These are phyloP conservation scores for Lagocephalus sceleratus DNA, from an alignment of 2,797 vertebrate genomes.

Conservation along the genomic window DNA sequence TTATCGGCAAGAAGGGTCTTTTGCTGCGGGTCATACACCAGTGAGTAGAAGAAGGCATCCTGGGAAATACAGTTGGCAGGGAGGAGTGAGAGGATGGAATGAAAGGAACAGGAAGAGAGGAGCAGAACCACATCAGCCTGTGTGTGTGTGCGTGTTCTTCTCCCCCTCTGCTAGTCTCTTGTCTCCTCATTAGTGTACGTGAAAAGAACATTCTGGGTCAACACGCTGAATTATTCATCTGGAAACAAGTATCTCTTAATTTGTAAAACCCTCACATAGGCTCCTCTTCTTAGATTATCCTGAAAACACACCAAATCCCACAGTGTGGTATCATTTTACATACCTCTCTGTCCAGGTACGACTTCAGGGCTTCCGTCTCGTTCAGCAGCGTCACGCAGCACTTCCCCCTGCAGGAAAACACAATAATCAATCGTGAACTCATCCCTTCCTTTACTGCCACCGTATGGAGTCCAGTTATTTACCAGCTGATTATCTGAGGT, in stretches of 20 bases:
- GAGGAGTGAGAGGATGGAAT: conserved; percentile 32
- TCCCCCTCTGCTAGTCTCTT: conserved; percentile 61
- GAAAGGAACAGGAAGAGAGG: conserved; percentile 37
- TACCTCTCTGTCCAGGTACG: conserved; percentile 97
- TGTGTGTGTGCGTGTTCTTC: conserved; percentile 5
- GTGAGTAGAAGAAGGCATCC: conserved; percentile 98
- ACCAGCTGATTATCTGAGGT: conserved; percentile 30
- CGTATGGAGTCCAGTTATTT: conserved; percentile 37
- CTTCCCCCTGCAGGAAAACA: conserved; percentile 84
- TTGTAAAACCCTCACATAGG: conserved; percentile 1
- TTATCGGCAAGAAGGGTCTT: conserved; percentile 97
- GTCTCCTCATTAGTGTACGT: conserved; percentile 75
- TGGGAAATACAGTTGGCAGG: conserved; percentile 62
- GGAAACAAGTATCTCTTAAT: conserved; percentile 39
- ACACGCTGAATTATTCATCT: conserved; percentile 78
- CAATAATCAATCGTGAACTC: background rate
- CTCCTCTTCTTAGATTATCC: conserved; percentile 16
- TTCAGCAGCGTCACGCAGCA: conserved; percentile 98
- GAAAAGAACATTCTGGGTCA: conserved; percentile 79
- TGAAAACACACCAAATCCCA: conserved; percentile 10
- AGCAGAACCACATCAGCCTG: background rate
- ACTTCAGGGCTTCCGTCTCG: conserved; percentile 95
- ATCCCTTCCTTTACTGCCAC: conserved; percentile 17
- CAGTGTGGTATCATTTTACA: conserved; percentile 21
- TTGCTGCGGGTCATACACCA: conserved; percentile 97